Evolutionary conservation across 2,888 invertebrate species (phyloP).

Genomic region (Orgyia antiqua): DNA sequence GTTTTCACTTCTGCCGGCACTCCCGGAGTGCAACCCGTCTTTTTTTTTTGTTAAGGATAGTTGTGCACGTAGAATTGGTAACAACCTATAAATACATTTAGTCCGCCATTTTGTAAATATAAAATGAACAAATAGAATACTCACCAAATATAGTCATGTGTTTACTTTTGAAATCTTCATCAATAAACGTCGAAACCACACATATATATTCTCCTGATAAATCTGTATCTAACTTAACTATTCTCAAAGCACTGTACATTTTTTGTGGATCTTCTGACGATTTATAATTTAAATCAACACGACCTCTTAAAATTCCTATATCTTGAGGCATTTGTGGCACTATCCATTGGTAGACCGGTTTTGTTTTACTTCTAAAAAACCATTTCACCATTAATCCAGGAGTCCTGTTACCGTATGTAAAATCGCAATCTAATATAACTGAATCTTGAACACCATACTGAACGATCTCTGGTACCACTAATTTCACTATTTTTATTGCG

Average conservation of each 20-base stretch:
- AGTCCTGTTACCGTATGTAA: slow-evolving; percentile 79
- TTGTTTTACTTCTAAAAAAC: slow-evolving; percentile 82
- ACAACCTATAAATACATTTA: too few species aligned
- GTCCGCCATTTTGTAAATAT: too few species aligned
- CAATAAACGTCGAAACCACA: slow-evolving; percentile 83
- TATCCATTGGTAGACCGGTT: slow-evolving; percentile 89
- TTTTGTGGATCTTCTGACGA: slow-evolving; percentile 82
- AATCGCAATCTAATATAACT: slow-evolving; percentile 86
- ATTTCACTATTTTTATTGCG: slow-evolving; percentile 79
- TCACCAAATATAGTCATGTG: slow-evolving; percentile 84
- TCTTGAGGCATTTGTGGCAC: slow-evolving; percentile 82
- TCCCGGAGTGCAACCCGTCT: too few species aligned
- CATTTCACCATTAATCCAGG: slow-evolving; percentile 86
- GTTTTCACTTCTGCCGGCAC: too few species aligned
- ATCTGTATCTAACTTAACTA: slow-evolving; percentile 84
- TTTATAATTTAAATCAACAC: slow-evolving; percentile 81
- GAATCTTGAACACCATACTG: slow-evolving; percentile 79
- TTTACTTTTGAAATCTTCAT: slow-evolving; percentile 82
- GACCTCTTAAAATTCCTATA: slow-evolving; percentile 73
- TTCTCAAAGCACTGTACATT: slow-evolving; percentile 84
- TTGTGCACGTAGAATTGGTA: too few species aligned
- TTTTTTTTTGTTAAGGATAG: too few species aligned
- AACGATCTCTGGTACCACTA: slow-evolving; percentile 80
- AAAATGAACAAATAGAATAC: too few species aligned
- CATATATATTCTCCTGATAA: slow-evolving; percentile 86